phyloP scores from a whole-genome alignment of 2,888 invertebrate genomes.

The Nesidiocoris tenuis region DNA sequence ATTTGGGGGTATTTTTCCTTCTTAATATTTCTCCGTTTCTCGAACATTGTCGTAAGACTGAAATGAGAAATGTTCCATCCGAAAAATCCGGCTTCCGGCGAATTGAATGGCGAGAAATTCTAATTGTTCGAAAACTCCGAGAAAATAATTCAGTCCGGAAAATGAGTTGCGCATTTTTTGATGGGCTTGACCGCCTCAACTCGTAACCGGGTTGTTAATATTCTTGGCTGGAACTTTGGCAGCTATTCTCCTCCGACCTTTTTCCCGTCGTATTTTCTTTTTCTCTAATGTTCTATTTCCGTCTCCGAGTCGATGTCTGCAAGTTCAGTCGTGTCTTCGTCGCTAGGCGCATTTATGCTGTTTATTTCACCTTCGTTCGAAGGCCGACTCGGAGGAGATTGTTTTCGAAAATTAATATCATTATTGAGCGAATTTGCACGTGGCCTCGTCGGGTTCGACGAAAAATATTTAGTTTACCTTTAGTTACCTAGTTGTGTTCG shows the following conservation, averaged over 20 bases:
- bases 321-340: background rate
- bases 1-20: too few relatives aligned
- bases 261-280: background rate
- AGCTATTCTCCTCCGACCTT: background rate
- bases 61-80: too few relatives aligned
- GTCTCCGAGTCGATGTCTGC: background rate
- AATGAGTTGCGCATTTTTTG: too few relatives aligned
- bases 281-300: background rate
- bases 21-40: too few relatives aligned
- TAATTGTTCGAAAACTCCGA: too few relatives aligned
- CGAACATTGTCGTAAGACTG: too few relatives aligned
- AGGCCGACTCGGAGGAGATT: background rate
- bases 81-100: too few relatives aligned
- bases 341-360: background rate
- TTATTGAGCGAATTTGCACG: too few relatives aligned
- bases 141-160: background rate
- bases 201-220: conserved; percentile 20
- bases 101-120: background rate
- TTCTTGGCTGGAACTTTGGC: conserved; percentile 12
- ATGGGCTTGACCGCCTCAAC: background rate
- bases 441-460: too few relatives aligned
- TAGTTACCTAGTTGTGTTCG: conserved; percentile 15
- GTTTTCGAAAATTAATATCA: too few relatives aligned
- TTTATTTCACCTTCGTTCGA: background rate
- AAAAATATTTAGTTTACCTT: too few relatives aligned